phyloP scores from a whole-genome alignment of 2,888 invertebrate genomes.

The Dryobotodes eremita region DNA sequence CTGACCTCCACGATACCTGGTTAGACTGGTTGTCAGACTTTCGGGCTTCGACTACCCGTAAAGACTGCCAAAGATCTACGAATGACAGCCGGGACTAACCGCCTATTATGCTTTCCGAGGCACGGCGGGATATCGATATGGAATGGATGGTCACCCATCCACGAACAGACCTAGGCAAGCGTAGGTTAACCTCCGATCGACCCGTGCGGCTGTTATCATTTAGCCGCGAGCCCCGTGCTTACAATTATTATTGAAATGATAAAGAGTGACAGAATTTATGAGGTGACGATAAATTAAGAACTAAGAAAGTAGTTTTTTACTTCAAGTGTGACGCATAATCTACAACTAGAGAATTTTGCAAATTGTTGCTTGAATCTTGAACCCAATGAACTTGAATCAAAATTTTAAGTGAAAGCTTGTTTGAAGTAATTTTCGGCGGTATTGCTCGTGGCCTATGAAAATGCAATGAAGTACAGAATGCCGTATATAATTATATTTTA shows the following conservation, averaged over 20 bases:
- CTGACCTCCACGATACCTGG: too few relatives aligned
- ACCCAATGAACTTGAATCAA: too few relatives aligned
- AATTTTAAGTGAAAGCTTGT: too few relatives aligned
- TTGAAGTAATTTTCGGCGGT: background rate
- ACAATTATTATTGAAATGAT: too few relatives aligned
- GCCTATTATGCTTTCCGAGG: background rate
- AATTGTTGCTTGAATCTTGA: background rate
- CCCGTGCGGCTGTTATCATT: too few relatives aligned
- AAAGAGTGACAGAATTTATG: background rate
- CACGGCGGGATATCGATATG: too few relatives aligned
- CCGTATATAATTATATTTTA: background rate
- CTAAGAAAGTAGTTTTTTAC: background rate
- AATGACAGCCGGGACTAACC: background rate
- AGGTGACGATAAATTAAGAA: background rate
- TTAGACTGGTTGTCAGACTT: background rate
- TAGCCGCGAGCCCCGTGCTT: too few relatives aligned
- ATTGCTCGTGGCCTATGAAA: background rate
- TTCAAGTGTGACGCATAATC: background rate
- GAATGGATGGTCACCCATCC: too few relatives aligned
- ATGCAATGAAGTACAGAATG: background rate
- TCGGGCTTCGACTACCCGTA: background rate
- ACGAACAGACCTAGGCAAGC: too few relatives aligned
- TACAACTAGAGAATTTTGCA: background rate
- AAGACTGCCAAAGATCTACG: background rate
- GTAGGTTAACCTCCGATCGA: too few relatives aligned